Evolutionary conservation across 2,888 invertebrate species (phyloP), one percentile per base, ranked within the genome.

Genomic region (Gari tellinella): DNA sequence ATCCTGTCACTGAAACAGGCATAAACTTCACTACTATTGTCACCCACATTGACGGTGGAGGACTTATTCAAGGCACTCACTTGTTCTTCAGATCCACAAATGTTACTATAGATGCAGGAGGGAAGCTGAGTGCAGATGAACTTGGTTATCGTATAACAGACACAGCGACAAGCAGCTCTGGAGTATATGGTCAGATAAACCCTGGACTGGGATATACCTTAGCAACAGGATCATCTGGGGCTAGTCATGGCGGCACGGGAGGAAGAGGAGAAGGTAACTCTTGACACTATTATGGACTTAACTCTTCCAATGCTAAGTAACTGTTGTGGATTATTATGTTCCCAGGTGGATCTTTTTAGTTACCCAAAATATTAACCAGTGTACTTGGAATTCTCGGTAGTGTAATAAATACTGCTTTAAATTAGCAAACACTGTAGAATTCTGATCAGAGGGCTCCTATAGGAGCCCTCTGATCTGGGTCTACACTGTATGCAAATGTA

Each of bases 221-320:
- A 7, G 55, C 73, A 21, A 51, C 19, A 3, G 67, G 68, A 7
- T 81, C 82, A 17, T 80, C 84, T 15, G 87, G 87, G 14, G 87
- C 82, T 5, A 87, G 87, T 1, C 85, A 86, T 72, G 87, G 88
- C 14, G 88, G 88, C 8, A 83, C 83, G 66, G 87, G 87, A 31
- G 86, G 84, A 10, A 74, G 79, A 43, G 84, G 77, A 2, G 48
- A 76, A 62, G 80, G 84, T 83, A 77, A 64, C 65, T 31, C 31
- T n/a, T 31, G 31, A 7, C 31, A 31, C 10, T 31, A 7, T 31
- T 7, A 10, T 31, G 31, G 10, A 31, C 31, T 10, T 31, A 31
- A n/a, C n/a, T n/a, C n/a, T n/a, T n/a, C n/a, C n/a, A n/a, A n/a
- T n/a, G n/a, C n/a, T n/a, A n/a, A n/a, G n/a, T n/a, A n/a, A n/a